Base-by-base conservation (phyloP, 2,113 vertebrate species). In the Oncorhynchus clarkii region DNA sequence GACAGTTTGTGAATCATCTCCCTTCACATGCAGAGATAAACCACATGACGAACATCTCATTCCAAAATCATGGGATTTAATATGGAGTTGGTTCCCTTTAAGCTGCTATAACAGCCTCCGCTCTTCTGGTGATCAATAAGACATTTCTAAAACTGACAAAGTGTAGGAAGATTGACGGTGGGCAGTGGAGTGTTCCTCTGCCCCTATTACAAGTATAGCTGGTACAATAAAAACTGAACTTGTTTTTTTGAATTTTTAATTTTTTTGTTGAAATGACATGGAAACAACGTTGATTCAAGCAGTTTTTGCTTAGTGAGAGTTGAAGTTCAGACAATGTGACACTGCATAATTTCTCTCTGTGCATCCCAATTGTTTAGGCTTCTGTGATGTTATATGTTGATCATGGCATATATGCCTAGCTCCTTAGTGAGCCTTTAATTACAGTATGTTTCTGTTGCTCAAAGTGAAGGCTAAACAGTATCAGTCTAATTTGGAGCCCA, bases 401-500 rank as follows among this genome's bases (percentile, higher is more conserved):
- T 65, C 9, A 12, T 26, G 62, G 26, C 26, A 27, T 27, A 65
- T 26, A 27, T 65, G 22, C 26, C 62, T 3, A 26, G 62, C 39
- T 65, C 24, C 3, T 65, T 65, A 65, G 26, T 24, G 11, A 65
- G 26, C 62, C 22, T 65, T 26, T 65, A 22, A 65, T 65, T 22
- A 65, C 39, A 13, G 24, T 26, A 4, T 64, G 12, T 65, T 65
- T 26, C 1, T 65, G 62, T 65, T 14, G 9, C 39, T 45, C 2
- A 45, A 67, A 67, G 24, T 29, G 13, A 7, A 67, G 66, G 24
- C 13, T 12, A 7, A 66, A 39, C 39, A 71, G 22, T 18, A 26
- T 71, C 72, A 18, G 1, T 81, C 72, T 79, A 72, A 54, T 73
- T 70, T 57, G 70, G 71, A 69, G 70, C 80, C 73, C 13, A 45